A percentile compares a stretch with the other conserved stretches of the same genome.
These are phyloP conservation scores for Edolisoma coerulescens DNA, from an alignment of 2,113 vertebrate genomes.

Conservation along the genomic window DNA sequence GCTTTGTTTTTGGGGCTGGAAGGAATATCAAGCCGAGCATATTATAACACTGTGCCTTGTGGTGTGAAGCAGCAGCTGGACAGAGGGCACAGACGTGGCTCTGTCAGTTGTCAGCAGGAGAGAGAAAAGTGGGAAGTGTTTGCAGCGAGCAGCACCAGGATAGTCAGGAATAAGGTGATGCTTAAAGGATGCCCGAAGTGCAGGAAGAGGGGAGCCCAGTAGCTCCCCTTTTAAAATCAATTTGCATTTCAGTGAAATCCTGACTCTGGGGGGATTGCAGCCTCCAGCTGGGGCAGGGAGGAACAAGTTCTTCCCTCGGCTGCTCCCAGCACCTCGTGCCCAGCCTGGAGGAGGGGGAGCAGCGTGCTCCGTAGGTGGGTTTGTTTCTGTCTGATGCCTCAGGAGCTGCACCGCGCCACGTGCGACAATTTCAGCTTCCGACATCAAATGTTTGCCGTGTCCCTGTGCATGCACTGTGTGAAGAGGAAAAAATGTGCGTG, in stretches of 20 bases:
- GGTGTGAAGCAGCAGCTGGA: background rate
- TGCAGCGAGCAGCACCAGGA: background rate
- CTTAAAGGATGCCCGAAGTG: background rate
- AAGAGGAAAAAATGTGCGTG: fast-evolving
- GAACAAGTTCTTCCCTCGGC: background rate
- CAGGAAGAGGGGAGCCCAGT: background rate
- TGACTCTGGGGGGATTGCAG: background rate
- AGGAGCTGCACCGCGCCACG: fast-evolving
- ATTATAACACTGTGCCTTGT: background rate
- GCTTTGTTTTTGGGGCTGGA: background rate
- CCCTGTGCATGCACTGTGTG: background rate
- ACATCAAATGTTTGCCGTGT: background rate
- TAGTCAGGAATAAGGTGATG: background rate
- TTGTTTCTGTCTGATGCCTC: background rate
- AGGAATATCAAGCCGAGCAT: background rate
- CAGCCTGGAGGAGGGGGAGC: background rate
- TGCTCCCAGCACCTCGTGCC: background rate
- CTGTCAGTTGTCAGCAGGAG: background rate
- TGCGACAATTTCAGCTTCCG: background rate
- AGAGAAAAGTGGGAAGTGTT: background rate
- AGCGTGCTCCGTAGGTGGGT: fast-evolving
- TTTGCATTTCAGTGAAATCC: background rate
- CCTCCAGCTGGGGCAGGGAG: background rate
- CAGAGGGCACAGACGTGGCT: background rate
- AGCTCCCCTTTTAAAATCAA: background rate